Conservation (phyloP, 2,888 invertebrate genomes). For the Chaetoderma sp. region DNA sequence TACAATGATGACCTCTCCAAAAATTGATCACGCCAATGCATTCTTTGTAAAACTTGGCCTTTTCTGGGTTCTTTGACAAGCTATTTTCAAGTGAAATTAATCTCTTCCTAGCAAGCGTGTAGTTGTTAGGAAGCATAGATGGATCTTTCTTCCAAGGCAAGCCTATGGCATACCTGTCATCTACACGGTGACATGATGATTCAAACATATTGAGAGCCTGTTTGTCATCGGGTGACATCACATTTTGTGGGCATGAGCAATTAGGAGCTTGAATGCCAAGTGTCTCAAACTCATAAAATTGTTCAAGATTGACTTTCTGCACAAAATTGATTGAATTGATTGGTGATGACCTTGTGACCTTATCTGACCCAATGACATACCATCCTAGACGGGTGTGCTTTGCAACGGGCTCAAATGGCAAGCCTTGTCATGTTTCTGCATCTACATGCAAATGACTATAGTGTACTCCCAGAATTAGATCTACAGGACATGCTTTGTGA, state of each 20-base stretch:
- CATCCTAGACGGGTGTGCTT: conserved; percentile 20
- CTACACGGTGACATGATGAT: not conserved
- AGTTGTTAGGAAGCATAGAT: conserved; percentile 6
- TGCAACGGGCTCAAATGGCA: conserved; percentile 15
- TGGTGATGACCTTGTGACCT: not conserved
- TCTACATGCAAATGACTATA: conserved; percentile 19
- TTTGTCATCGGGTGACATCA: not conserved
- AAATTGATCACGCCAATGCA: not conserved
- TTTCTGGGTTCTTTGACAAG: conserved; percentile 1
- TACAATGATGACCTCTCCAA: too few relatives aligned
- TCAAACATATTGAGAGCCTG: conserved; percentile 1
- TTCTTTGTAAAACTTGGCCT: not conserved
- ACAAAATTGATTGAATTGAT: conserved; percentile 9
- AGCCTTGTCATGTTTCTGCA: conserved; percentile 1
- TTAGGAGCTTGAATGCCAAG: conserved; percentile 2
- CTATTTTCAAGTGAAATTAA: conserved; percentile 4
- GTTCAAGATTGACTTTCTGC: conserved; percentile 14
- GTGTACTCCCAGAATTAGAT: conserved; percentile 14
- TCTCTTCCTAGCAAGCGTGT: conserved; percentile 9
- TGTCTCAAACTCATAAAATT: conserved; percentile 17
- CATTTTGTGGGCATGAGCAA: not conserved
- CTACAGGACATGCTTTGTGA: conserved; percentile 12
- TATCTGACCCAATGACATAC: conserved; percentile 17
- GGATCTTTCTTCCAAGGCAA: conserved; percentile 20
- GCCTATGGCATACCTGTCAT: conserved; percentile 1